Conservation (phyloP, 2,797 vertebrate species). For the Propithecus perrieri region DNA sequence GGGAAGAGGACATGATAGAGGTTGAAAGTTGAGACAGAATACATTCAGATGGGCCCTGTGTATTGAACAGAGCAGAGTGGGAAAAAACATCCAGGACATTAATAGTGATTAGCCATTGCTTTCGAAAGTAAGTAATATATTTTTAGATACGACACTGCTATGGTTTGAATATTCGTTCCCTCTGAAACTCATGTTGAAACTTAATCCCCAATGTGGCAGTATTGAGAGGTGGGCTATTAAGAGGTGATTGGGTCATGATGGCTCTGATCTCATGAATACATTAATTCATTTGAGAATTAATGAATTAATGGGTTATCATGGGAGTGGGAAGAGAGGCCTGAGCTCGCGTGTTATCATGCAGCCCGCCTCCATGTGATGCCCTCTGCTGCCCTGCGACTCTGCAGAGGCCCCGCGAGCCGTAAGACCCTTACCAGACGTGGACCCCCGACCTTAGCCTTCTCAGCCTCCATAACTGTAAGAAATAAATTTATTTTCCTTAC, state of each 20-base stretch:
- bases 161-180: neutral
- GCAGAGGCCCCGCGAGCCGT: neutral
- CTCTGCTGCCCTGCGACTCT: neutral
- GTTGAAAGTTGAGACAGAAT: neutral
- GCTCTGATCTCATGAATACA: neutral
- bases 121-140: neutral
- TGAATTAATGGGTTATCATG: neutral
- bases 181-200: neutral
- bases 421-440: neutral
- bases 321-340: neutral
- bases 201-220: neutral
- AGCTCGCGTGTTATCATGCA: neutral
- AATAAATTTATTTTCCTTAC: neutral
- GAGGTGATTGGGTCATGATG: neutral
- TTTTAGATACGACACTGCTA: neutral
- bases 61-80: neutral
- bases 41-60: too few species aligned
- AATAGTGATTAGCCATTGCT: neutral
- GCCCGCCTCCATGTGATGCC: fast-evolving
- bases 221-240: neutral
- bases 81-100: neutral
- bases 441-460: neutral
- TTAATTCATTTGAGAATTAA: too few species aligned
- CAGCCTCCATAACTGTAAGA: neutral
- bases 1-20: neutral